A percentile compares a stretch with the other conserved stretches of the same genome.
These are phyloP conservation scores for Pseudochromis fuscus DNA, from an alignment of 2,797 vertebrate species.

Conservation along the genomic window DNA sequence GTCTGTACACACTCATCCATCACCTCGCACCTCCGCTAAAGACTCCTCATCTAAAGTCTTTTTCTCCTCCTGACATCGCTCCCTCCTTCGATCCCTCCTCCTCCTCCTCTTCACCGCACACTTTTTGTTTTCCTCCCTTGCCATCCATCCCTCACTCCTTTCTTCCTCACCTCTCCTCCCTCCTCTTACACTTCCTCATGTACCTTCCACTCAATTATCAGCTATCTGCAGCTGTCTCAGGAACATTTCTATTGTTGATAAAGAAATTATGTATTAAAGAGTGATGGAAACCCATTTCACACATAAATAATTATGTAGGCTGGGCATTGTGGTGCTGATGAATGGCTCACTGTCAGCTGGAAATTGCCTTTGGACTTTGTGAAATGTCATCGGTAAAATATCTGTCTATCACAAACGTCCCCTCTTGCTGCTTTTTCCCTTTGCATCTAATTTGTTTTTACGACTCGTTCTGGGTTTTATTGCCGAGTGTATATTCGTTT, in stretches of 20 bases:
- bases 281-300: background rate
- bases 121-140: conserved; percentile 3
- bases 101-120: conserved; percentile 3
- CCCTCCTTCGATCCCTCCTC: conserved; percentile 15
- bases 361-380: conserved; percentile 6
- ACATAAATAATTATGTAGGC: conserved; percentile 11
- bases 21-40: conserved; percentile 54
- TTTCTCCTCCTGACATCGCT: conserved; percentile 42
- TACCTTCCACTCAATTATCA: background rate
- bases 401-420: conserved; percentile 13
- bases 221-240: background rate
- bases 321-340: conserved; percentile 8
- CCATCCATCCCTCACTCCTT: background rate
- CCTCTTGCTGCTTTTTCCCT: background rate
- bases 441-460: conserved; percentile 16
- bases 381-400: conserved; percentile 37
- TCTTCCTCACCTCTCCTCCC: background rate
- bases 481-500: conserved; percentile 16
- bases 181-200: background rate
- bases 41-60: conserved; percentile 51
- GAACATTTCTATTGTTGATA: background rate
- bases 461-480: background rate
- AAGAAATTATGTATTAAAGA: conserved; percentile 2
- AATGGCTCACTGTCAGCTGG: conserved; percentile 4
- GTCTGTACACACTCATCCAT: conserved; percentile 70